Conservation (phyloP, 2,113 vertebrate genomes). For the Azemiops feae region DNA sequence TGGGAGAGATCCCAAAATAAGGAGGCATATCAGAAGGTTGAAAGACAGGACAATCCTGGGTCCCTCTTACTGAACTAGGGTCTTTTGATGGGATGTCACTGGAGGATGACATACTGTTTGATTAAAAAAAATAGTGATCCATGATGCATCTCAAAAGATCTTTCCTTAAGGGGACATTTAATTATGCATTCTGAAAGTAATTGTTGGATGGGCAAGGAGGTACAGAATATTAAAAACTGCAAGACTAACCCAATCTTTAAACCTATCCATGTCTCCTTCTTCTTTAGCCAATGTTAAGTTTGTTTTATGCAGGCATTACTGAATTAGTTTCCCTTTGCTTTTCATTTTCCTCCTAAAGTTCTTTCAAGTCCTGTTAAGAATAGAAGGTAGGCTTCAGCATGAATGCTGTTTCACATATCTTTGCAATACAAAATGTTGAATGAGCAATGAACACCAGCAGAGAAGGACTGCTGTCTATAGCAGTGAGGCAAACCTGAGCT, state of each 20-base stretch:
- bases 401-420: constrained; percentile 39
- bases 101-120: background rate
- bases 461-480: background rate
- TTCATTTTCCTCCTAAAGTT: constrained; percentile 30
- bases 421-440: constrained; percentile 19
- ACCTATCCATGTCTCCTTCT: background rate
- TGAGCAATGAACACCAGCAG: background rate
- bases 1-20: background rate
- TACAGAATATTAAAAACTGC: background rate
- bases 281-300: background rate
- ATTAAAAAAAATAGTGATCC: background rate
- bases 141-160: background rate
- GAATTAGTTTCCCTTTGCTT: constrained; percentile 45
- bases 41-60: background rate
- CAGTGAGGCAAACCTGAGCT: constrained; percentile 20
- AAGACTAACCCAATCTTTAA: background rate
- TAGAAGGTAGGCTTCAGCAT: constrained; percentile 30
- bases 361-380: constrained; percentile 40
- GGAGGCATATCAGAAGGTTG: background rate
- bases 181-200: background rate
- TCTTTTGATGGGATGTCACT: background rate
- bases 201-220: background rate
- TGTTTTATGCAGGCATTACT: background rate
- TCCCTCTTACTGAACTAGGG: background rate
- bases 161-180: background rate